Conservation (phyloP, 2,113 vertebrate genomes). For the Caretta caretta region DNA sequence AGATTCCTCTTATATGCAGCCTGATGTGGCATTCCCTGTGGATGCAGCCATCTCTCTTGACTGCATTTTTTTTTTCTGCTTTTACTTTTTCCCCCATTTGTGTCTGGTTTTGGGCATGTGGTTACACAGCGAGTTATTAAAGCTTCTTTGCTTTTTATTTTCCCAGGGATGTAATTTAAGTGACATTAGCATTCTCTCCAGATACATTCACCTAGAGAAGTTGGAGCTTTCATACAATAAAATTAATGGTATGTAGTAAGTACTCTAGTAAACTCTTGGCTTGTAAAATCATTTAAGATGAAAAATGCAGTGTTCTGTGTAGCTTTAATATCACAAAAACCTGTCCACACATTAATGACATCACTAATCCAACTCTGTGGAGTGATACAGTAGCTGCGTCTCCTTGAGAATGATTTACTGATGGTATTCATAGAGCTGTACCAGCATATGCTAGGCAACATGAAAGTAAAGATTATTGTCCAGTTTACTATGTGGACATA, state of each 20-base stretch:
- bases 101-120: neutral
- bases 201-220: conserved; percentile 89
- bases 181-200: conserved; percentile 85
- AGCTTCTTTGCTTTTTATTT: conserved; percentile 41
- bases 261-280: neutral
- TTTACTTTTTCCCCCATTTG: fast-evolving
- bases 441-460: neutral
- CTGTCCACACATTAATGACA: neutral
- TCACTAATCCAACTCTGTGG: neutral
- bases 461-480: neutral
- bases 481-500: conserved; percentile 21
- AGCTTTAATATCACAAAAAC: conserved; percentile 12
- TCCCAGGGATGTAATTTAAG: conserved; percentile 81
- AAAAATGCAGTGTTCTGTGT: neutral
- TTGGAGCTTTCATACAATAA: conserved; percentile 91
- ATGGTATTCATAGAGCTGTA: neutral
- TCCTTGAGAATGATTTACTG: neutral
- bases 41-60: neutral
- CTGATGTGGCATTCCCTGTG: neutral
- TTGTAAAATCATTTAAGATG: neutral
- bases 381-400: neutral
- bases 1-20: neutral
- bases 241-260: conserved; percentile 86
- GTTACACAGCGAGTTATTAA: neutral
- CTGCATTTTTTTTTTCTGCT: neutral